Percentiles rank a stretch among this genome's conserved stretches.
These are phyloP conservation scores for Octodonta nipae DNA, from an alignment of 2,888 invertebrate genomes.

Conservation along the genomic window DNA sequence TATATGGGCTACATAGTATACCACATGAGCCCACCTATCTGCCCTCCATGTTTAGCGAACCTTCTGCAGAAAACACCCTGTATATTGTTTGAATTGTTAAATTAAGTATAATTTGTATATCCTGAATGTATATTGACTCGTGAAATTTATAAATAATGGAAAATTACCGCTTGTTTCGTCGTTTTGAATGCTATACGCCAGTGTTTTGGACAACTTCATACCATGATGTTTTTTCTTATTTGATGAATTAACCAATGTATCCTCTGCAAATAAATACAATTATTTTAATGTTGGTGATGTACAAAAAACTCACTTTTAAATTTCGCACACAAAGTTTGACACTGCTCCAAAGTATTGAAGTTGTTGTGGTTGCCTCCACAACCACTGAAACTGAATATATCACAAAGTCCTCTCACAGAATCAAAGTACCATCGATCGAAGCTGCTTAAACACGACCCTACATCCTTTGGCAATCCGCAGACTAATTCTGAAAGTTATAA, in stretches of 20 bases:
- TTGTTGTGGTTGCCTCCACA: conserved; percentile 84
- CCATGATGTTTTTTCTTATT: conserved; percentile 28
- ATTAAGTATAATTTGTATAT: not conserved
- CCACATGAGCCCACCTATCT: too few relatives aligned
- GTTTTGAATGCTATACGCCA: conserved; percentile 25
- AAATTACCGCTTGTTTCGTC: conserved; percentile 24
- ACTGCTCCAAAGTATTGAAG: conserved; percentile 60
- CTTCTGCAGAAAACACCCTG: too few relatives aligned
- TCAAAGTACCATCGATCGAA: conserved; percentile 80
- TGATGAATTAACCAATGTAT: conserved; percentile 30
- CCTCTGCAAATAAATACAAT: conserved; percentile 22
- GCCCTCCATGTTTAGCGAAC: too few relatives aligned
- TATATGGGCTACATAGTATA: too few relatives aligned
- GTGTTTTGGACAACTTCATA: conserved; percentile 29
- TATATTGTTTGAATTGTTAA: not conserved
- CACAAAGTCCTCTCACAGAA: conserved; percentile 52
- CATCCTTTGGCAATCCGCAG: conserved; percentile 50
- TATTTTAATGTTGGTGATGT: not conserved
- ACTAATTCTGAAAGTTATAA: conserved; percentile 42
- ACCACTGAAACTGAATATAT: conserved; percentile 74
- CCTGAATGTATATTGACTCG: not conserved
- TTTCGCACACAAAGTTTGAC: conserved; percentile 48
- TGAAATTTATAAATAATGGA: too few relatives aligned
- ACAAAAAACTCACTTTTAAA: conserved; percentile 34
- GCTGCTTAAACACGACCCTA: conserved; percentile 66